Evolutionary conservation across 2,888 invertebrate genomes (phyloP).

Genomic region (Callinectes sapidus): DNA sequence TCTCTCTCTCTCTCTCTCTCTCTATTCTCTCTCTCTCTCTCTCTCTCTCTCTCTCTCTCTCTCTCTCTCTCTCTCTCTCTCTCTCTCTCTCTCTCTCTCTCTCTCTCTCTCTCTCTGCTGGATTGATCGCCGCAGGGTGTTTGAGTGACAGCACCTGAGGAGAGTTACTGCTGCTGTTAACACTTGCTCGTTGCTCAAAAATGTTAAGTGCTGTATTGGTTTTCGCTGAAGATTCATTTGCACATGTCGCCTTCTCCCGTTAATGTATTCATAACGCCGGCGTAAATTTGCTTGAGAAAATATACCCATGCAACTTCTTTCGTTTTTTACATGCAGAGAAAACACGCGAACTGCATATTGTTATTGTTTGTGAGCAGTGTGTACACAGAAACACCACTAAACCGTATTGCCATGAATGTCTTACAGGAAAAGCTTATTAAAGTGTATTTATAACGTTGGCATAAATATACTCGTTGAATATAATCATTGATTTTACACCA

Average conservation of each 20-base stretch:
- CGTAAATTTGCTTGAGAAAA: conserved; percentile 7
- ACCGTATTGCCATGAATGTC: no score
- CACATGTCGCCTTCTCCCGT: background rate
- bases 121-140: background rate
- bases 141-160: background rate
- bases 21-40: background rate
- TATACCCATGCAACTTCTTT: background rate
- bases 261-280: background rate
- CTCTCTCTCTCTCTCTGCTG: background rate
- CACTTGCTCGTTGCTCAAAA: background rate
- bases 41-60: background rate
- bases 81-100: background rate
- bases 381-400: no score
- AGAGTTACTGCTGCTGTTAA: background rate
- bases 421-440: no score
- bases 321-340: background rate
- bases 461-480: no score
- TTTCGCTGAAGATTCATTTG: background rate
- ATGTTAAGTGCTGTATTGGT: background rate
- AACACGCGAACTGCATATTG: background rate
- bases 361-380: background rate
- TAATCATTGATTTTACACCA: no score
- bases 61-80: background rate
- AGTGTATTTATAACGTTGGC: no score
- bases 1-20: background rate